phyloP scores from a whole-genome alignment of 2,113 vertebrate species.

The Nymphicus hollandicus region DNA sequence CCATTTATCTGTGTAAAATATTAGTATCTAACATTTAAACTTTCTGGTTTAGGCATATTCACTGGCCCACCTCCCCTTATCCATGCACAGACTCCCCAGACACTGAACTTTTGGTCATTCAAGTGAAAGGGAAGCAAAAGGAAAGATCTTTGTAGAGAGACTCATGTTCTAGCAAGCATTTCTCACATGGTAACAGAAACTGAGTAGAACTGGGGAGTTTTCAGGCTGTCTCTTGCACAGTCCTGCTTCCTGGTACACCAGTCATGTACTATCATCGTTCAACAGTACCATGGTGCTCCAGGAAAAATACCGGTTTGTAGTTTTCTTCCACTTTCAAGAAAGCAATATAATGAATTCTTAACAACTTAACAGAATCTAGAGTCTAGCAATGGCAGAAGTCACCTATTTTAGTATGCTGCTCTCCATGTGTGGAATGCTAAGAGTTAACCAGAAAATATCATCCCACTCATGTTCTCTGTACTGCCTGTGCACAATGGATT shows the following conservation, averaged over 20 bases:
- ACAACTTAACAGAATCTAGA: background rate
- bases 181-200: background rate
- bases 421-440: rapidly evolving
- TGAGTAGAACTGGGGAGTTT: background rate
- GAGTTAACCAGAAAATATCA: background rate
- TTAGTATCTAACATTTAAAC: background rate
- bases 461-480: background rate
- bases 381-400: background rate
- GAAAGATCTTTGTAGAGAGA: background rate
- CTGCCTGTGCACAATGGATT: background rate
- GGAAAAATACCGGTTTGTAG: background rate
- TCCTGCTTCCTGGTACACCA: background rate
- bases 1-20: background rate
- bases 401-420: background rate
- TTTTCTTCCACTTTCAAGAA: background rate
- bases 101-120: background rate
- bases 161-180: background rate
- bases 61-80: too few relatives aligned
- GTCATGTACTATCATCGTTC: background rate
- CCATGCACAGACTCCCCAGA: background rate
- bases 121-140: background rate
- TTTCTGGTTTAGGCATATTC: background rate
- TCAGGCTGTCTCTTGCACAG: background rate
- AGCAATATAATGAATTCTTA: background rate
- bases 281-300: background rate